Base-by-base conservation (phyloP, 2,113 vertebrate genomes). In the Mugil cephalus region DNA sequence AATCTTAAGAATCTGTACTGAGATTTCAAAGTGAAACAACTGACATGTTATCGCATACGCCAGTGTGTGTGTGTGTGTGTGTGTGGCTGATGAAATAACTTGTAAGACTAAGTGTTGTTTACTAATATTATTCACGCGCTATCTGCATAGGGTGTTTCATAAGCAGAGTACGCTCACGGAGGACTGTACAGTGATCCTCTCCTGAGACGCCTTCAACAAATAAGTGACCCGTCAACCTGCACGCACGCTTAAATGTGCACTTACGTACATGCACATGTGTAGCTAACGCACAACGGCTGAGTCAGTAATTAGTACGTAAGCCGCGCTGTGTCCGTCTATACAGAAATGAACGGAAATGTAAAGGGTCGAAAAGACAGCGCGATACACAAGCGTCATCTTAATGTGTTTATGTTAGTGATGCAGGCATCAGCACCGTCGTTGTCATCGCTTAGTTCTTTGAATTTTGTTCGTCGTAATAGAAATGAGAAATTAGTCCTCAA, bases 21-120 rank as follows among this genome's bases (percentile, higher is more conserved):
- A 65, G 58, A 36, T 55, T 54, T 82, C 24, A 35, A 13, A 63
- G 39, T 46, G 42, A 79, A 72, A 65, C 9, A 42, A 56, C 46
- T 78, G 48, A 69, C 14, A 74, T 74, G 13, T 67, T 45, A 80
- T 74, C n/a, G 35, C 30, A 40, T 51, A 65, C 79, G 30, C 7
- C 12, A 54, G 76, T 61, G 64, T 54, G 73, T 67, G 35, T 46
- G 55, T 52, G 51, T 54, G 65, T 53, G 50, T 72, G 75, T 76
- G 62, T 35, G 58, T 11, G 24, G 77, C 77, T 91, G 91, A 92
- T 91, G 91, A 72, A 91, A 92, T 74, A 61, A 77, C 62, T 58
- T 72, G 88, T 81, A 92, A 92, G 78, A 68, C 45, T 60, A 71
- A 35, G 58, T 53, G 81, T 79, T 83, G 73, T 84, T 86, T 80